phyloP scores from a whole-genome alignment of 1,140 invertebrate species.

The Calephelis virginiensis region DNA sequence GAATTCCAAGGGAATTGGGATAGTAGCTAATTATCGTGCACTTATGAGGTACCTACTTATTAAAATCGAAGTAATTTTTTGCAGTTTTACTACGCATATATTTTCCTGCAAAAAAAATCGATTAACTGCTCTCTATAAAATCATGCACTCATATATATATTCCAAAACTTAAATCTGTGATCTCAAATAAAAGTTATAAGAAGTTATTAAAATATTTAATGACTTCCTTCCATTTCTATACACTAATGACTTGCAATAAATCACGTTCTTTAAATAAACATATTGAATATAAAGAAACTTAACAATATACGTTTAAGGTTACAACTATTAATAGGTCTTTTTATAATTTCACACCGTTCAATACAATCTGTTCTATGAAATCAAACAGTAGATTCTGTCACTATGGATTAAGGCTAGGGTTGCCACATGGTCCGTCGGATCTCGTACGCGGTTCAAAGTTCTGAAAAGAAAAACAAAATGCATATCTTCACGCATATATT shows the following conservation, averaged over 20 bases:
- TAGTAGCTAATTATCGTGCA: too few species aligned
- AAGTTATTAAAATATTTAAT: not conserved
- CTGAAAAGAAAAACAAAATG: too few species aligned
- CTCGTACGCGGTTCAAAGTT: too few species aligned
- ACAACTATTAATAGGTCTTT: slow-evolving; percentile 41
- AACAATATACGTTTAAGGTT: slow-evolving; percentile 17
- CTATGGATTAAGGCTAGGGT: slow-evolving; percentile 32
- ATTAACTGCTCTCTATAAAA: not conserved
- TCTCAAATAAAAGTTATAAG: not conserved
- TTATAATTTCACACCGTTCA: slow-evolving; percentile 54
- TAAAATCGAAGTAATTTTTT: too few species aligned
- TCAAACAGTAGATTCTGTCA: slow-evolving; percentile 43
- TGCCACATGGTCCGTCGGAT: too few species aligned
- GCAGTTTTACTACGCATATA: too few species aligned
- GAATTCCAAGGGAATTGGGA: too few species aligned
- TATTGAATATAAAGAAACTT: not conserved
- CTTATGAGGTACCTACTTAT: too few species aligned
- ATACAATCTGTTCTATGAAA: slow-evolving; percentile 38
- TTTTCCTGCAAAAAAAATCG: too few species aligned
- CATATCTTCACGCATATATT: slow-evolving; percentile 29
- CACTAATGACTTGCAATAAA: not conserved
- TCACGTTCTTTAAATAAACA: not conserved
- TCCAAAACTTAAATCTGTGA: too few species aligned
- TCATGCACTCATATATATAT: too few species aligned
- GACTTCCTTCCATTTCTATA: not conserved